phyloP scores from a whole-genome alignment of 2,113 vertebrate genomes.

The Plotosus lineatus region DNA sequence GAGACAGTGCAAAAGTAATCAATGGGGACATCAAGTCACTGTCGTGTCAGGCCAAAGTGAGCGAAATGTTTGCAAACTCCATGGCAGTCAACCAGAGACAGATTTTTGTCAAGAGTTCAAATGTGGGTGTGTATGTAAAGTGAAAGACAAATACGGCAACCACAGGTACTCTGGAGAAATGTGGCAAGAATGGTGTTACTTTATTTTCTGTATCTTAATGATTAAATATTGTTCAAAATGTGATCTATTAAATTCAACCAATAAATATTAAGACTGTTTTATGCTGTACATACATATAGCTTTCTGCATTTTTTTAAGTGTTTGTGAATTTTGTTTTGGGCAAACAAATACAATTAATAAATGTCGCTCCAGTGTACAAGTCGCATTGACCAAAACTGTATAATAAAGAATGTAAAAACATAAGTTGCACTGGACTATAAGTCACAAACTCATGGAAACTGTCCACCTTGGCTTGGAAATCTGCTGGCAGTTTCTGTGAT shows the following conservation, averaged over 20 bases:
- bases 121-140: constrained; percentile 9
- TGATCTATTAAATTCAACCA: background rate
- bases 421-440: too few relatives aligned
- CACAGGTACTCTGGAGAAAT: constrained; percentile 28
- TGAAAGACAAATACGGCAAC: constrained; percentile 10
- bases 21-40: constrained; percentile 57
- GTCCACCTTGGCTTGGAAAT: too few relatives aligned
- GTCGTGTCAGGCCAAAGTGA: constrained; percentile 59
- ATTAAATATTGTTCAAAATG: background rate
- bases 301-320: background rate
- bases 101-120: constrained; percentile 40
- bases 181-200: constrained; percentile 6
- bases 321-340: background rate
- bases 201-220: background rate
- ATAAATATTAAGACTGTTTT: background rate
- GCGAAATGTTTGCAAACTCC: constrained; percentile 44
- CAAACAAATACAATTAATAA: too few relatives aligned
- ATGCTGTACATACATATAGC: background rate
- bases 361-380: too few relatives aligned
- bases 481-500: too few relatives aligned
- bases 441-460: too few relatives aligned
- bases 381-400: too few relatives aligned
- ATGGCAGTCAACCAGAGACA: constrained; percentile 21
- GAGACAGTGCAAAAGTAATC: constrained; percentile 71
- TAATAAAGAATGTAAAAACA: too few relatives aligned